phyloP scores from a whole-genome alignment of 2,797 vertebrate species.

The Amblyraja radiata region DNA sequence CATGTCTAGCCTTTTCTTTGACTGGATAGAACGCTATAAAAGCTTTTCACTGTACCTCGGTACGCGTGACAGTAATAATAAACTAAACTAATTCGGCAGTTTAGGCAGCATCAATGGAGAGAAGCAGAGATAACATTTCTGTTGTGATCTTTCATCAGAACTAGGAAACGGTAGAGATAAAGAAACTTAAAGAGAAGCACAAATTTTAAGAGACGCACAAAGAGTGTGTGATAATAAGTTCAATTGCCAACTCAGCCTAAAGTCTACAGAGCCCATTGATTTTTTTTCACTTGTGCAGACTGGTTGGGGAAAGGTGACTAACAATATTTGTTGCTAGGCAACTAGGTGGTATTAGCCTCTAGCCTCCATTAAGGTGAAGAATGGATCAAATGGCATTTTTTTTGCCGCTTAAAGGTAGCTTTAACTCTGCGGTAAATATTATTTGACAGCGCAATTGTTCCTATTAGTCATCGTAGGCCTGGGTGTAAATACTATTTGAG shows the following conservation, averaged over 20 bases:
- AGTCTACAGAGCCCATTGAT: slow-evolving; percentile 17
- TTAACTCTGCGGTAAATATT: not conserved
- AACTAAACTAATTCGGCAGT: no score
- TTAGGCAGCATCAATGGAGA: no score
- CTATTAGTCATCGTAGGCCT: not conserved
- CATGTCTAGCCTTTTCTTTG: no score
- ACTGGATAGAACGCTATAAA: no score
- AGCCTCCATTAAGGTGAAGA: not conserved
- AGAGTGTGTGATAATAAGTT: not conserved
- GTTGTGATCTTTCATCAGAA: no score
- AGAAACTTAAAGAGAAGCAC: no score
- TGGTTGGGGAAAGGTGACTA: slow-evolving; percentile 15
- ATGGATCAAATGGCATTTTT: not conserved
- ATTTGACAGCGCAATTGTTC: not conserved
- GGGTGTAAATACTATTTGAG: not conserved
- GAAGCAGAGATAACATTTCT: no score
- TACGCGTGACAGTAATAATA: no score
- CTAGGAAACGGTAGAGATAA: no score
- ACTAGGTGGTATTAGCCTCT: not conserved
- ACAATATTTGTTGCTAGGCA: slow-evolving; percentile 27
- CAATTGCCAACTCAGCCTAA: not conserved
- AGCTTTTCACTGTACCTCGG: no score
- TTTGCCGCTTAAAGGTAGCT: not conserved
- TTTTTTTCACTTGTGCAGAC: slow-evolving; percentile 2
- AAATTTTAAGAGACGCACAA: no score